Percentiles rank a stretch among this genome's conserved stretches.
These are phyloP conservation scores for Ladona fulva DNA, from an alignment of 1,140 invertebrate genomes.

Conservation along the genomic window DNA sequence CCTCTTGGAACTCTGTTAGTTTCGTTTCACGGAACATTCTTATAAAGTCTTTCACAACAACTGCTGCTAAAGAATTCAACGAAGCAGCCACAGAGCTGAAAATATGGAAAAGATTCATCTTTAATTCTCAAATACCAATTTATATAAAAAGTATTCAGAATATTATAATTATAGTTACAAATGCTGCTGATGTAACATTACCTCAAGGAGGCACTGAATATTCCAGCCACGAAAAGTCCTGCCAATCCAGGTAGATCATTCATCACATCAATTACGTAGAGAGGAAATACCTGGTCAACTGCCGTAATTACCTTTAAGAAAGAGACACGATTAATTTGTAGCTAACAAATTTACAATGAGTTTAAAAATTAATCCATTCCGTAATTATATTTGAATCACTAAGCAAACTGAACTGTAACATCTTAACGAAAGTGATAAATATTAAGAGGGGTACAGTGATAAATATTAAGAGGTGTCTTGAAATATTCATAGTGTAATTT, in stretches of 20 bases:
- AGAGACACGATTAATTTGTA: neutral
- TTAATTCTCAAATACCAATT: neutral
- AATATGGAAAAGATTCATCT: slow-evolving; percentile 21
- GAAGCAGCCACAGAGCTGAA: slow-evolving; percentile 84
- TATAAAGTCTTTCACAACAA: slow-evolving; percentile 80
- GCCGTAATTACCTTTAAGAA: slow-evolving; percentile 12
- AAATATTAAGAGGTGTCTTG: no score
- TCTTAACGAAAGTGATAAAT: no score
- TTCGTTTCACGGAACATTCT: slow-evolving; percentile 55
- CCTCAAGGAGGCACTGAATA: slow-evolving; percentile 41
- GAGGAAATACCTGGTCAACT: slow-evolving; percentile 15
- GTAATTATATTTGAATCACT: no score
- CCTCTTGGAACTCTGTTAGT: slow-evolving; percentile 59
- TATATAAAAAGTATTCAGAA: no score
- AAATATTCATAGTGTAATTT: no score
- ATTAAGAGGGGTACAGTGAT: no score
- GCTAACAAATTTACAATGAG: neutral
- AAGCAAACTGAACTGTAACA: no score
- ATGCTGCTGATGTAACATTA: no score
- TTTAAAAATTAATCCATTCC: neutral
- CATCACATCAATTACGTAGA: slow-evolving; percentile 12
- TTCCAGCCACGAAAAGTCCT: slow-evolving; percentile 36
- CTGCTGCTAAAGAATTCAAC: slow-evolving; percentile 81
- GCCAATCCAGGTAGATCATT: slow-evolving; percentile 25
- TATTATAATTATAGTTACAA: no score